phyloP scores from a whole-genome alignment of 2,113 vertebrate species.

The Ptyas mucosa region DNA sequence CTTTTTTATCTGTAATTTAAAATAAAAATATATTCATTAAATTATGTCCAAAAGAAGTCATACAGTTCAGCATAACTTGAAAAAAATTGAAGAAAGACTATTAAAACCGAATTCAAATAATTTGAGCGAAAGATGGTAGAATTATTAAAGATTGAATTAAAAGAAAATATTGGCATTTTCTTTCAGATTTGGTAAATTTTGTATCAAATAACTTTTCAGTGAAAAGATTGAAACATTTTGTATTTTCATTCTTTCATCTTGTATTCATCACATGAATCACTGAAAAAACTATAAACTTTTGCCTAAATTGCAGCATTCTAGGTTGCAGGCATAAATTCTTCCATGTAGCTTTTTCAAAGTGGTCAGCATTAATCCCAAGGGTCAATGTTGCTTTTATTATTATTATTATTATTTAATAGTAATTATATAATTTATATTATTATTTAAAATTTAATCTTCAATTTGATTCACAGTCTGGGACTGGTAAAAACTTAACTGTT shows the following conservation, averaged over 20 bases:
- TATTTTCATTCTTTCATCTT: not conserved
- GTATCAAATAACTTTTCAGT: not conserved
- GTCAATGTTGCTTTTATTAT: not conserved
- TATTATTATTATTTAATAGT: not conserved
- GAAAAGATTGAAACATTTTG: not conserved
- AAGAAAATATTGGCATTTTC: not conserved
- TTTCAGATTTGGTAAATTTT: not conserved
- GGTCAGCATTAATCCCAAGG: not conserved
- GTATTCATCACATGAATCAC: not conserved
- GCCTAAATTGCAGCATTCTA: not conserved
- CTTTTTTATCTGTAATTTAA: not conserved
- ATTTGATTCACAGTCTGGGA: too few relatives aligned
- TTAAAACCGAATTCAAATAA: not conserved
- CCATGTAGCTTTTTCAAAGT: not conserved
- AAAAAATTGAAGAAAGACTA: not conserved
- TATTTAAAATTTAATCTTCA: too few relatives aligned
- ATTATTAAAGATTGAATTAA: not conserved
- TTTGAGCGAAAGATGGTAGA: not conserved
- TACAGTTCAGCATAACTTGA: not conserved
- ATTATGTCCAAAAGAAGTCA: too few relatives aligned
- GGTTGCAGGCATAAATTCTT: not conserved
- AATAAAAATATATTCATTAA: not conserved
- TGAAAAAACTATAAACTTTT: not conserved
- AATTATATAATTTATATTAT: too few relatives aligned
- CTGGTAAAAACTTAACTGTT: too few relatives aligned